Percentiles rank a stretch among this genome's conserved stretches.
Conservation (phyloP, 2,797 vertebrate genomes). For the Mastacembelus armatus region DNA sequence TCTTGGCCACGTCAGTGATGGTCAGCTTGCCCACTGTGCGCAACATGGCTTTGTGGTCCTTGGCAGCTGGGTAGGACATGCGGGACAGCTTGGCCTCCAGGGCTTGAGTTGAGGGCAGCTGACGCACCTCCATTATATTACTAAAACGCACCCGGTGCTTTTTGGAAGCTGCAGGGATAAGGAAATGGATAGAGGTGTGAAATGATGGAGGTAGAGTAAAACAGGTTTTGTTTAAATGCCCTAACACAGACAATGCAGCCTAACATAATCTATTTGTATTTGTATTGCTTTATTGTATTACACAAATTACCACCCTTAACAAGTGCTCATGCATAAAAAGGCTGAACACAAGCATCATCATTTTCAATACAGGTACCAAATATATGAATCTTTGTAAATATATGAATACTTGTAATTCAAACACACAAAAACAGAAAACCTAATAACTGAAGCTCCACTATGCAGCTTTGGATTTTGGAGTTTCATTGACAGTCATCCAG, state of each 20-base stretch:
- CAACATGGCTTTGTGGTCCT: conserved; percentile 91
- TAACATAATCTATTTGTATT: neutral
- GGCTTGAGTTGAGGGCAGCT: conserved; percentile 94
- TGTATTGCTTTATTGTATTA: neutral
- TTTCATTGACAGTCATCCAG: neutral
- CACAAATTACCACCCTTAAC: neutral
- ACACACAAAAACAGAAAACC: neutral
- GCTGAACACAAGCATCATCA: neutral
- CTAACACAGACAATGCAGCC: neutral
- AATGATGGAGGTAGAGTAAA: neutral
- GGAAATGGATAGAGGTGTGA: neutral
- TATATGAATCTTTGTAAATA: neutral
- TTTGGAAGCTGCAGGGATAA: conserved; percentile 81
- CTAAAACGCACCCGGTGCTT: conserved; percentile 96
- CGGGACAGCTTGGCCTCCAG: conserved; percentile 96
- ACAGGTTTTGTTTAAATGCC: neutral
- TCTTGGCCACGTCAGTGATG: conserved; percentile 94
- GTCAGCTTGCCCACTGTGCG: conserved; percentile 92
- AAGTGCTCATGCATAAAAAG: neutral
- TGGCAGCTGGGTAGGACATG: conserved; percentile 92
- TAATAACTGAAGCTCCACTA: neutral
- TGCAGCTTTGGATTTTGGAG: neutral
- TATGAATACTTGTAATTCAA: conserved; percentile 6
- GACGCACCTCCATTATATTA: conserved; percentile 97
- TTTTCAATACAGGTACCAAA: neutral